phyloP scores from a whole-genome alignment of 2,797 vertebrate genomes.

The Pseudochaenichthys georgianus region DNA sequence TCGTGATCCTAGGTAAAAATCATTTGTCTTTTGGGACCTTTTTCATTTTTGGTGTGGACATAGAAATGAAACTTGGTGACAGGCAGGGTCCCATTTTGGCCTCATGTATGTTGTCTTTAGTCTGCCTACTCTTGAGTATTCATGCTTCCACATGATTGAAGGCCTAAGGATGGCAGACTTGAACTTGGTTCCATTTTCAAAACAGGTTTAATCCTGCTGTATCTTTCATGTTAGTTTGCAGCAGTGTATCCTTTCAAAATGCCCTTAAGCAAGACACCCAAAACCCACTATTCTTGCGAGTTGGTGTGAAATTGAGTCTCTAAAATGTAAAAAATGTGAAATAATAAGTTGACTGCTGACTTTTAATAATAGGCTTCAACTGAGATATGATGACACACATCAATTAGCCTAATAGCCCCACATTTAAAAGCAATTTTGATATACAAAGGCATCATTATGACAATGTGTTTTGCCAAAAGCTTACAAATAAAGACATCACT shows the following conservation, averaged over 20 bases:
- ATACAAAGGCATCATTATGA: background rate
- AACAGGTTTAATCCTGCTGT: constrained; percentile 13
- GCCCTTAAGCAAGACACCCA: background rate
- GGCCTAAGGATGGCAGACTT: background rate
- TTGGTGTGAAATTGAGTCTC: constrained; percentile 2
- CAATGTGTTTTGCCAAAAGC: background rate
- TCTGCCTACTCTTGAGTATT: constrained; percentile 7
- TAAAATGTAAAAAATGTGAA: background rate
- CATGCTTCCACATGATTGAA: constrained; percentile 7
- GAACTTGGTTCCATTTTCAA: background rate
- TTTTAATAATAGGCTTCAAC: background rate
- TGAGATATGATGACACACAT: background rate
- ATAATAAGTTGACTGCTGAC: background rate
- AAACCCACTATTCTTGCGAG: background rate
- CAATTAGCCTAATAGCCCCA: constrained; percentile 20
- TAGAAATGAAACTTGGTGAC: constrained; percentile 7
- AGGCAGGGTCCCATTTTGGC: constrained; percentile 10
- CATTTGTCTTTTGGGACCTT: constrained; percentile 10
- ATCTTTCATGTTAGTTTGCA: constrained; percentile 1
- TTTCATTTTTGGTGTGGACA: constrained; percentile 12
- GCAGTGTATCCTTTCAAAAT: constrained; percentile 11
- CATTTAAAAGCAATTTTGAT: background rate
- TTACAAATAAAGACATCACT: background rate
- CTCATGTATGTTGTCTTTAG: constrained; percentile 16
- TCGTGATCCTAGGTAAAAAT: constrained; percentile 20